These are phyloP conservation scores for Paracyclopina nana DNA, from an alignment of 1,140 invertebrate species.

Conservation along the genomic window DNA sequence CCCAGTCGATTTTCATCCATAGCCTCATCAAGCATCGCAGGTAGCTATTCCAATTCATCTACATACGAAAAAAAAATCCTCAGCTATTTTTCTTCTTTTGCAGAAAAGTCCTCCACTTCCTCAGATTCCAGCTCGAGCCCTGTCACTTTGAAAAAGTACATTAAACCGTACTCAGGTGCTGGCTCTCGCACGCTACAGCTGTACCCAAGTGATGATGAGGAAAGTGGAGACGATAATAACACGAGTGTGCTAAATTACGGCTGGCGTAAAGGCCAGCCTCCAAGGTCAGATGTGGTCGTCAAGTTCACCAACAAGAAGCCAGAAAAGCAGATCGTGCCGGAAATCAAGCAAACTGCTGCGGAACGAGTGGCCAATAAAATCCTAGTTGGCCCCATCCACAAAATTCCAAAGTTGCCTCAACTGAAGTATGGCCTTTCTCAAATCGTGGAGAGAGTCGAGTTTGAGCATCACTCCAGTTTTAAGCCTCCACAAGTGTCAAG, in stretches of 20 bases:
- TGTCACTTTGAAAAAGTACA: not conserved
- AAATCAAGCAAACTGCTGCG: too few relatives aligned
- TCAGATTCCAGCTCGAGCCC: not conserved
- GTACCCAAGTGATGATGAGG: not conserved
- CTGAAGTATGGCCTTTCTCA: too few relatives aligned
- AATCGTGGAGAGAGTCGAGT: too few relatives aligned
- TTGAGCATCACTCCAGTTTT: too few relatives aligned
- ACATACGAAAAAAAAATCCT: not conserved
- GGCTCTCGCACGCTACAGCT: not conserved
- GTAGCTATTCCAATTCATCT: too few relatives aligned
- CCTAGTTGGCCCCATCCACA: too few relatives aligned
- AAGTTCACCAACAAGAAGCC: not conserved
- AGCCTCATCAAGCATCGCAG: too few relatives aligned
- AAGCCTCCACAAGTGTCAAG: too few relatives aligned
- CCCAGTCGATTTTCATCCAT: too few relatives aligned
- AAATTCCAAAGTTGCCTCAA: too few relatives aligned
- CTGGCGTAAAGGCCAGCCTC: conserved; percentile 15
- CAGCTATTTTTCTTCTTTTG: not conserved
- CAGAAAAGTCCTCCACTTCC: not conserved
- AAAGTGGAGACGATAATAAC: not conserved
- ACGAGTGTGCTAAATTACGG: conserved; percentile 6
- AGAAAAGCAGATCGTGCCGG: too few relatives aligned
- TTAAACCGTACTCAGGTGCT: not conserved
- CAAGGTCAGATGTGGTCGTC: conserved; percentile 4
- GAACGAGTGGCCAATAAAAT: too few relatives aligned